A percentile compares a stretch with the other conserved stretches of the same genome.
Evolutionary conservation across 2,797 vertebrate species (phyloP).

Genomic region (Artibeus jamaicensis): DNA sequence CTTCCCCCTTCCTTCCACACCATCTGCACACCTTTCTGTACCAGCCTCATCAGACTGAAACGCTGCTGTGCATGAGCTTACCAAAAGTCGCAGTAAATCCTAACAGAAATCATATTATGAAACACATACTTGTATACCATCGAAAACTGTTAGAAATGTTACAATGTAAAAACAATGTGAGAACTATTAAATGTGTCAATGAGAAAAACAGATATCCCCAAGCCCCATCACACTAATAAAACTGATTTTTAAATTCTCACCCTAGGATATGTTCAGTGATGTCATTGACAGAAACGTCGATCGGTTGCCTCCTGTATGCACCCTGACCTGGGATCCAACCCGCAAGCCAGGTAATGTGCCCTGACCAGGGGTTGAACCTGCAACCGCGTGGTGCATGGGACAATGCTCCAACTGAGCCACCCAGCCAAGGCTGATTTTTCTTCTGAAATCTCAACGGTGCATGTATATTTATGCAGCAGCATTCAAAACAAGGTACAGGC

Average conservation of each 20-base stretch:
- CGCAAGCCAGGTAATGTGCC: no score
- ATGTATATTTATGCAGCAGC: background rate
- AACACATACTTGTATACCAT: background rate
- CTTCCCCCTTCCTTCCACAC: background rate
- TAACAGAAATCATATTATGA: background rate
- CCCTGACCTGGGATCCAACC: background rate
- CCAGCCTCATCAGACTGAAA: background rate
- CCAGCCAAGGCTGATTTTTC: background rate
- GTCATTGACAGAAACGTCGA: background rate
- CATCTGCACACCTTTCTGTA: background rate
- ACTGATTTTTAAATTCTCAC: background rate
- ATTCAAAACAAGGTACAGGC: background rate
- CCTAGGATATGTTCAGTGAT: background rate
- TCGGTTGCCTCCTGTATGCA: background rate
- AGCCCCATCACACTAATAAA: background rate
- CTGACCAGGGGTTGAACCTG: no score
- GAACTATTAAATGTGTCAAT: background rate
- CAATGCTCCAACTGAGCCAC: background rate
- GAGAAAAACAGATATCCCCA: background rate
- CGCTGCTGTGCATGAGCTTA: background rate
- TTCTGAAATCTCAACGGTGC: background rate
- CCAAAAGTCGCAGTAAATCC: background rate
- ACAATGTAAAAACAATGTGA: background rate
- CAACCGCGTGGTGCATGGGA: background rate
- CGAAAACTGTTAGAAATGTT: background rate